Conservation (phyloP, 2,113 vertebrate genomes). For the Panurus biarmicus region DNA sequence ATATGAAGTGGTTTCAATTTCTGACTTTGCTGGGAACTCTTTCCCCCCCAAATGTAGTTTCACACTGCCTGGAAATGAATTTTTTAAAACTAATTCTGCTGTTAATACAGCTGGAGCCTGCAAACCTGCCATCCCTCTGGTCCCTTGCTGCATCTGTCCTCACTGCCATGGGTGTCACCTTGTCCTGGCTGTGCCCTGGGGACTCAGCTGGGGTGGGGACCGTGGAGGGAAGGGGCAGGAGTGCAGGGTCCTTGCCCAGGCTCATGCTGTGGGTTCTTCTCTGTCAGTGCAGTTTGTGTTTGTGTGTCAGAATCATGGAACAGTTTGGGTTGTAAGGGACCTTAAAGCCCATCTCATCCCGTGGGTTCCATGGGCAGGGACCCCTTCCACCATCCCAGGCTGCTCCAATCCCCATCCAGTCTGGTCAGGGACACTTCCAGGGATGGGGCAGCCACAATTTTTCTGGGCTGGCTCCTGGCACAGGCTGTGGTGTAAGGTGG, state of each 20-base stretch:
- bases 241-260: not conserved
- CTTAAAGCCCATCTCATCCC: not conserved
- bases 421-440: not conserved
- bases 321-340: not conserved
- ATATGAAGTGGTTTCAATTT: not conserved
- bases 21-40: not conserved
- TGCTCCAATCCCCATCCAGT: not conserved
- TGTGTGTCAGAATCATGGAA: not conserved
- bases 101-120: not conserved
- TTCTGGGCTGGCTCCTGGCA: not conserved
- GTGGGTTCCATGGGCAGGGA: not conserved
- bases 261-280: fast-evolving
- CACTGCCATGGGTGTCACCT: not conserved
- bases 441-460: not conserved
- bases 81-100: not conserved
- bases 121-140: fast-evolving
- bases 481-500: not conserved
- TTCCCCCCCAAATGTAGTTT: not conserved
- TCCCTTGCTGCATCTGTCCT: not conserved
- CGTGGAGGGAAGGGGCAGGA: not conserved
- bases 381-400: not conserved
- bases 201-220: not conserved
- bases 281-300: not conserved
- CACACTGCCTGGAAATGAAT: not conserved
- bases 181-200: not conserved